Conservation (phyloP, 1,140 invertebrate genomes). For the Drosophila yakuba region DNA sequence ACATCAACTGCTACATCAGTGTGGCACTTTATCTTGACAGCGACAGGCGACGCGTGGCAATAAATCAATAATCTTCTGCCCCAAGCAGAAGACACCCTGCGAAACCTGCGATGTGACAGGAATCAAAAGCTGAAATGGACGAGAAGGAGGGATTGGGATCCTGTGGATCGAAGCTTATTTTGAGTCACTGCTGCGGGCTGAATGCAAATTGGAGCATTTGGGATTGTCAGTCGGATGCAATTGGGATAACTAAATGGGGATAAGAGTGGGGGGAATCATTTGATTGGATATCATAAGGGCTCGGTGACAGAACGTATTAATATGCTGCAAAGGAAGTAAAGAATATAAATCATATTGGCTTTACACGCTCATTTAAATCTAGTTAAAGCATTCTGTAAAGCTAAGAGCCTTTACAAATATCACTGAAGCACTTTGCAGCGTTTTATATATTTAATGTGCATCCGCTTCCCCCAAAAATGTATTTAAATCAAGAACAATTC, state of each 20-base stretch:
- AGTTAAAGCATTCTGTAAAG: no score
- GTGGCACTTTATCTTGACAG: conserved; percentile 59
- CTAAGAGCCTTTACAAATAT: no score
- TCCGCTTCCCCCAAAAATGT: background rate
- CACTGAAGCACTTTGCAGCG: background rate
- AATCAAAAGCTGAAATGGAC: conserved; percentile 21
- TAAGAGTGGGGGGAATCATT: conserved; percentile 2
- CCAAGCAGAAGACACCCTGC: conserved; percentile 31
- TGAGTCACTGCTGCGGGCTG: conserved; percentile 21
- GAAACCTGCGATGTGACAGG: conserved; percentile 45
- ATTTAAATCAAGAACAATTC: conserved; percentile 40
- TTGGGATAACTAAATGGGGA: conserved; percentile 6
- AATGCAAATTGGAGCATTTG: conserved; percentile 37
- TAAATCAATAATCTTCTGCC: conserved; percentile 71
- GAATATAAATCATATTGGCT: no score
- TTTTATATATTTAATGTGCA: conserved; percentile 17
- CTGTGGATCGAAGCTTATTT: conserved; percentile 23
- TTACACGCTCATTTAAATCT: no score
- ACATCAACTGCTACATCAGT: conserved; percentile 27
- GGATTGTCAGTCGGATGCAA: conserved; percentile 22
- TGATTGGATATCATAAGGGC: background rate
- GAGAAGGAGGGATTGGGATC: background rate
- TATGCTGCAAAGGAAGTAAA: no score
- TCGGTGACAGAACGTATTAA: no score
- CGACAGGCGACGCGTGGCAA: conserved; percentile 66